A percentile compares a stretch with the other conserved stretches of the same genome.
Conservation (phyloP, 2,113 vertebrate genomes). For the Mormyrus iriodes region DNA sequence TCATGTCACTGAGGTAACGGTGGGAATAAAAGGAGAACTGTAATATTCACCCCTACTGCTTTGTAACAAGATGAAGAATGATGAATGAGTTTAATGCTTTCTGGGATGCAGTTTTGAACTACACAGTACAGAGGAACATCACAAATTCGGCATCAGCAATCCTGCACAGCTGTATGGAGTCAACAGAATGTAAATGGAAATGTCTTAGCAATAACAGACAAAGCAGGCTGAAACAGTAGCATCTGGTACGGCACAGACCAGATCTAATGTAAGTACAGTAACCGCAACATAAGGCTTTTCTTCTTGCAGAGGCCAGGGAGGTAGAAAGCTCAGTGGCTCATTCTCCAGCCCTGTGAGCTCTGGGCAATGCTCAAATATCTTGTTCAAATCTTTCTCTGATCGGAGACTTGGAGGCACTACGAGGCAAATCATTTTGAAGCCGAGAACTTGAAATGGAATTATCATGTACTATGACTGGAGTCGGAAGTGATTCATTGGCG, state of each 20-base stretch:
- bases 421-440: slow-evolving; percentile 25
- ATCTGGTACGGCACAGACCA: background rate
- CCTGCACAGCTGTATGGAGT: background rate
- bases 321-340: background rate
- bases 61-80: background rate
- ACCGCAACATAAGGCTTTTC: background rate
- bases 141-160: background rate
- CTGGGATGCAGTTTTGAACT: background rate
- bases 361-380: background rate
- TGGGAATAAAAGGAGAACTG: background rate
- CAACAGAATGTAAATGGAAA: background rate
- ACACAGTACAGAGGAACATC: background rate
- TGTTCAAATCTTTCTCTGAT: background rate
- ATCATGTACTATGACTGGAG: slow-evolving; percentile 38
- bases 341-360: background rate
- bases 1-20: background rate
- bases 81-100: background rate
- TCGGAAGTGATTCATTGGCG: slow-evolving; percentile 27
- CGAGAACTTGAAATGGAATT: slow-evolving; percentile 40
- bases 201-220: background rate
- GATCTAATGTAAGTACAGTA: background rate
- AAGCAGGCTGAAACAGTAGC: background rate
- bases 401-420: slow-evolving; percentile 1
- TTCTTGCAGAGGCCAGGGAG: background rate
- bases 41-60: too few species aligned